Evolutionary conservation across 2,797 vertebrate species (phyloP), one percentile per base, ranked within the genome.

Genomic region (Rhynchotus rufescens): DNA sequence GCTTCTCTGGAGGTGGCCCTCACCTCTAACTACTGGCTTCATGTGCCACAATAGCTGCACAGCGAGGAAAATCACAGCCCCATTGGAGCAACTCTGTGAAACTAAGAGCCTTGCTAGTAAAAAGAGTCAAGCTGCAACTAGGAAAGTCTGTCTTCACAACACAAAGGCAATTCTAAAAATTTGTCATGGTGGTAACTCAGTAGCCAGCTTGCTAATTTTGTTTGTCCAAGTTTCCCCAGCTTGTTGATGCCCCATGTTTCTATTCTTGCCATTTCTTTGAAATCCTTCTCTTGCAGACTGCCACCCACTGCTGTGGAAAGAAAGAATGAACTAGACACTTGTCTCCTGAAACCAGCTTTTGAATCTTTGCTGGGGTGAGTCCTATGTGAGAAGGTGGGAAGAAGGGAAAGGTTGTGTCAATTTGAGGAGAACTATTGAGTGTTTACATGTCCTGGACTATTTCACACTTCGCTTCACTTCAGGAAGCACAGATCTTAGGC

Each of bases 301-400:
- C 94, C 94, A 51, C 60, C 91, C 80, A 93, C 76, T 0, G 97
- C 97, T 86, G 57, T 95, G 85, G 93, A 95, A 85, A 96, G 54
- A 62, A 96, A 92, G 80, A 95, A 91, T 1, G 32, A 21, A 0
- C 44, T 97, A 77, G 85, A 91, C 69, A 52, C 78, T 52, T 98
- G 97, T 87, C 51, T 92, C 45, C 75, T 83, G 61, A 96, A 95
- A 81, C 96, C 97, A 69, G 91, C 95, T 19, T 96, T 97, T 90
- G 95, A 94, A 34, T 89, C 97, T 74, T 92, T 98, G 51, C 42
- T 97, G 66, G 97, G 93, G 98, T 98, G 96, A 97, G 97, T 93
- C n/a, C 83, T 93, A 12, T 57, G 10, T 52, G 40, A 59, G 60
- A 72, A 40, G n/a, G 25, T 11, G 7, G 44, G 32, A 22, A 57